Evolutionary conservation across 2,113 vertebrate species (phyloP), one percentile per base, ranked within the genome.

Genomic region (Ornithorhynchus anatinus): DNA sequence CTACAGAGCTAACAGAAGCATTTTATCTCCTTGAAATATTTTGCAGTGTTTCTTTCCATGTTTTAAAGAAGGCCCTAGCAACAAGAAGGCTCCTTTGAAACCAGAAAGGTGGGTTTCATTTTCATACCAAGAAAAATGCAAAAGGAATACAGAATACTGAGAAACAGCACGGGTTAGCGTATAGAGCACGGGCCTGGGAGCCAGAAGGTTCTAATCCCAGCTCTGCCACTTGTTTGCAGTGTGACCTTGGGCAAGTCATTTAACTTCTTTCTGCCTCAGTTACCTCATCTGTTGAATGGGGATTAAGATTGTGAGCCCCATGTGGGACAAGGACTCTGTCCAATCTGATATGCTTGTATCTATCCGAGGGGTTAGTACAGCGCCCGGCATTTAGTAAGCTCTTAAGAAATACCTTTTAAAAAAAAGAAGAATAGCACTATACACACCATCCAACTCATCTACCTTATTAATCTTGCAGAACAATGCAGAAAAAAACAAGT

Each of bases 371-470:
- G 32, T 6, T 57, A 42, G 7, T 31, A 16, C 1, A 48, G n/a
- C 27, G 51, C 8, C 8, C 11, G 4, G 11, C 15, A 25, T 22
- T 1, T 36, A 10, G 22, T n/a, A 25, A 56, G 12, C 2, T 39
- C 10, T 2, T 1, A 35, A 32, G 6, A 32, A 43, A 4, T 8
- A 3, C 5, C 1, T 0, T 39, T 27, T n/a, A n/a, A n/a, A 22
- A 8, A 20, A 15, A 32, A 3, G 8, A 3, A 22, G 16, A 1
- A n/a, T 4, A 10, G 39, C 10, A 19, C 2, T n/a, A 56, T 17
- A 45, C 64, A 51, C 7, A 4, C 6, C 31, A 15, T 25, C 5
- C 10, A 12, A 3, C 11, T 14, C 58, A 16, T 35, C 33, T 20
- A 22, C 20, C 7, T 12, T 32, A 23, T 22, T 31, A 45, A 25